Conservation (phyloP, 2,888 invertebrate species). For the Ptychoptera albimana region DNA sequence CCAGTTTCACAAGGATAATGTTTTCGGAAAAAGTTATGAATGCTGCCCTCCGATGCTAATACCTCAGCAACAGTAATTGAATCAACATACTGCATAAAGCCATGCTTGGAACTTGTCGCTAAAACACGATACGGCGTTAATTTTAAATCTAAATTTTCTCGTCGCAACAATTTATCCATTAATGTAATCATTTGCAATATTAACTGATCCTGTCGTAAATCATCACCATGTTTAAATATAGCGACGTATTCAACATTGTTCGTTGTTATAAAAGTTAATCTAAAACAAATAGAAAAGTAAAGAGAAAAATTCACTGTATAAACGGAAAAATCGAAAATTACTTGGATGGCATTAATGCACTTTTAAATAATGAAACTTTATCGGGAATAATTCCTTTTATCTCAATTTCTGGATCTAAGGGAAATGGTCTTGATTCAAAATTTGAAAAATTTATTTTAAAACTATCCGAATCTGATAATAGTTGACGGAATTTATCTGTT, state of each 20-base stretch:
- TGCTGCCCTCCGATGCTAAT: conserved; percentile 68
- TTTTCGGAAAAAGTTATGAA: conserved; percentile 85
- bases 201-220: conserved; percentile 91
- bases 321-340: conserved; percentile 12
- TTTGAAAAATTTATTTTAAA: conserved; percentile 76
- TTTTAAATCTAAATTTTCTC: conserved; percentile 92
- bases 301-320: background rate
- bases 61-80: conserved; percentile 88
- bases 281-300: no score
- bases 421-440: conserved; percentile 87
- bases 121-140: conserved; percentile 90
- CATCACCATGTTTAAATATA: conserved; percentile 97
- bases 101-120: conserved; percentile 90
- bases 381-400: conserved; percentile 80
- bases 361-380: conserved; percentile 88
- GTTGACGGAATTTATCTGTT: conserved; percentile 71
- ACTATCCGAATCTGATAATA: conserved; percentile 64
- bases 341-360: conserved; percentile 86
- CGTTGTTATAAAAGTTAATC: conserved; percentile 72
- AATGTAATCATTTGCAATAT: conserved; percentile 95
- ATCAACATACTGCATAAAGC: conserved; percentile 91
- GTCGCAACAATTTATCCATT: conserved; percentile 87
- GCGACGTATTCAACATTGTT: conserved; percentile 77
- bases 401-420: conserved; percentile 79
- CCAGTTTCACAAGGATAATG: conserved; percentile 76